A percentile compares a stretch with the other conserved stretches of the same genome.
These are phyloP conservation scores for Balaeniceps rex DNA, from an alignment of 2,113 vertebrate species.

Conservation along the genomic window DNA sequence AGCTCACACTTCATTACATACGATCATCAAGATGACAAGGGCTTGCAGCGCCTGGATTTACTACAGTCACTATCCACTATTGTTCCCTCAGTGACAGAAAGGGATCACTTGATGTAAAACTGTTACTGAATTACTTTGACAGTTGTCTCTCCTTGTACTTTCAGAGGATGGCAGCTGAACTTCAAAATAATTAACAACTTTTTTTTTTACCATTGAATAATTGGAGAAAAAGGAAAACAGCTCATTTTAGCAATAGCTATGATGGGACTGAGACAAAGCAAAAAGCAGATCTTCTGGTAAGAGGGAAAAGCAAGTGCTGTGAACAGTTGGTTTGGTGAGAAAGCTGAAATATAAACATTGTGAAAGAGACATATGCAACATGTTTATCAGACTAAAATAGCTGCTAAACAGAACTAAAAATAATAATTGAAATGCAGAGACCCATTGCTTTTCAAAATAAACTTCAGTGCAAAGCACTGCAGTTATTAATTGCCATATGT, in stretches of 20 bases:
- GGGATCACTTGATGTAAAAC: neutral
- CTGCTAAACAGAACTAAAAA: slow-evolving; percentile 39
- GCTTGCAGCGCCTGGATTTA: neutral
- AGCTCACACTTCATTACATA: neutral
- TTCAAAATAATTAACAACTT: neutral
- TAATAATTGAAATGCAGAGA: slow-evolving; percentile 26
- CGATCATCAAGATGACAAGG: neutral
- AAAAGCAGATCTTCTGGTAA: neutral
- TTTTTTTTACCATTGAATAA: neutral
- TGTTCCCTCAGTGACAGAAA: neutral
- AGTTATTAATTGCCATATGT: neutral
- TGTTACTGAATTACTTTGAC: neutral
- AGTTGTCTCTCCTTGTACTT: neutral
- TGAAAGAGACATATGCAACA: neutral
- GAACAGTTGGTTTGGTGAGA: slow-evolving; percentile 54
- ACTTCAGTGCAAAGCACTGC: neutral
- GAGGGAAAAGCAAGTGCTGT: neutral
- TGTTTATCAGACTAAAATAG: slow-evolving; percentile 37
- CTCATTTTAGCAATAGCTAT: neutral
- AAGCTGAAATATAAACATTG: slow-evolving; percentile 47
- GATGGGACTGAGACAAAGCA: neutral
- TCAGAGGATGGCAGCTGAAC: neutral
- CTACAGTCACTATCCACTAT: neutral
- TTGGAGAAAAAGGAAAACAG: neutral
- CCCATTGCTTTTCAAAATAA: slow-evolving; percentile 1